Percentiles rank a stretch among this genome's conserved stretches.
phyloP scores from a whole-genome alignment of 2,888 invertebrate genomes.

The Hemaris fuciformis region DNA sequence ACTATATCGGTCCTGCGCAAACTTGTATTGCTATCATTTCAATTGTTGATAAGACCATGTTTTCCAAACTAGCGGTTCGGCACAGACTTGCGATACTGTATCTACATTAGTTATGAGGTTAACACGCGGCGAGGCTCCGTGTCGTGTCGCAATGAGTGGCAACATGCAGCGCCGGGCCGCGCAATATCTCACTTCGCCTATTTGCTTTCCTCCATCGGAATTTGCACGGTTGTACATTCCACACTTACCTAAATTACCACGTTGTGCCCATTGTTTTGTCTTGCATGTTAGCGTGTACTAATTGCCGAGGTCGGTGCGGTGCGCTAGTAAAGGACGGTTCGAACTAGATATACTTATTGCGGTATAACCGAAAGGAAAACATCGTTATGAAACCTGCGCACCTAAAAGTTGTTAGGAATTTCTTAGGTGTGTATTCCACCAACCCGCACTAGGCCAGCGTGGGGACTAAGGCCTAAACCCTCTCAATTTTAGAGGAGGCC shows the following conservation, averaged over 20 bases:
- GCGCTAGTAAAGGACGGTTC: neutral
- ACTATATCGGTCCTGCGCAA: no score
- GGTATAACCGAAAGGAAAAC: no score
- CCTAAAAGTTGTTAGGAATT: no score
- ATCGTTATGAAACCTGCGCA: no score
- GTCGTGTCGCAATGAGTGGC: slow-evolving; percentile 4
- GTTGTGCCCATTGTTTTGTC: neutral
- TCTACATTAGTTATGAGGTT: neutral
- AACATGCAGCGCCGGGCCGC: slow-evolving; percentile 2
- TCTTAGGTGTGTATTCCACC: no score
- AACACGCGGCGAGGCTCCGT: neutral
- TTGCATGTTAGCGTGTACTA: neutral
- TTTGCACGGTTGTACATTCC: slow-evolving; percentile 1
- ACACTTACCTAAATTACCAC: slow-evolving; percentile 1
- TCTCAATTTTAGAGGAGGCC: no score
- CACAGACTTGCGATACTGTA: neutral
- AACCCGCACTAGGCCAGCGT: no score
- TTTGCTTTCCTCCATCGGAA: slow-evolving; percentile 9
- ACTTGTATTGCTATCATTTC: no score
- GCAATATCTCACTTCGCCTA: slow-evolving; percentile 12
- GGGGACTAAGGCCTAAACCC: no score
- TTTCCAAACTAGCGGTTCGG: no score
- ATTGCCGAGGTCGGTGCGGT: neutral
- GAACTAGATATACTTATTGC: neutral
- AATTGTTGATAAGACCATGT: no score